These are phyloP conservation scores for Lerista edwardsae DNA, from an alignment of 2,797 vertebrate species.

Conservation along the genomic window DNA sequence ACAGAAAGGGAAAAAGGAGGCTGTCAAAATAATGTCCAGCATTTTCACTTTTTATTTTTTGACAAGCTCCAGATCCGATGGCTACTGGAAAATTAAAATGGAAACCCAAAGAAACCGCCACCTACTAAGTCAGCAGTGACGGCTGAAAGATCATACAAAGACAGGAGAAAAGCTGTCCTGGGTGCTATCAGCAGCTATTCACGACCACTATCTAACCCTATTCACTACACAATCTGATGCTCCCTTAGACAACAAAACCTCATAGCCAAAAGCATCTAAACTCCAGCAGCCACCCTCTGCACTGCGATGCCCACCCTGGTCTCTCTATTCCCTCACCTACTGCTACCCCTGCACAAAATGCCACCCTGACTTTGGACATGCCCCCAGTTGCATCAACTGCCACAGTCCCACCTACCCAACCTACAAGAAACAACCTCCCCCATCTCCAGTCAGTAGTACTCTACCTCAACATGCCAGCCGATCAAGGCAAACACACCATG, in stretches of 20 bases:
- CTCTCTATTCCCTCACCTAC: conserved; percentile 15
- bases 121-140: conserved; percentile 28
- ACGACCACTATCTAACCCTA: too few relatives aligned
- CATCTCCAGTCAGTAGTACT: background rate
- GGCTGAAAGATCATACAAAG: background rate
- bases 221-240: too few relatives aligned
- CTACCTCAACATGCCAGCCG: background rate
- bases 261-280: background rate
- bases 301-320: background rate
- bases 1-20: conserved; percentile 69
- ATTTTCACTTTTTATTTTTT: conserved; percentile 57
- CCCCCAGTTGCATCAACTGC: background rate
- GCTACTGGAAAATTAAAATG: conserved; percentile 8
- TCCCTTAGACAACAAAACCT: conserved; percentile 30
- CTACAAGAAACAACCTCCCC: background rate
- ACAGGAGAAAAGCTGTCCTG: background rate
- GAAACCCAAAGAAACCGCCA: conserved; percentile 11
- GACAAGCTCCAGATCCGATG: conserved; percentile 51
- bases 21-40: conserved; percentile 66
- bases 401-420: background rate
- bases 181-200: background rate
- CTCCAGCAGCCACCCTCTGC: background rate
- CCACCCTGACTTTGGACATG: background rate
- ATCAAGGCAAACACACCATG: background rate
- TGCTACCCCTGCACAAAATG: conserved; percentile 20